Evolutionary conservation across 2,888 invertebrate species (phyloP).

Genomic region (Isoperla grammatica): DNA sequence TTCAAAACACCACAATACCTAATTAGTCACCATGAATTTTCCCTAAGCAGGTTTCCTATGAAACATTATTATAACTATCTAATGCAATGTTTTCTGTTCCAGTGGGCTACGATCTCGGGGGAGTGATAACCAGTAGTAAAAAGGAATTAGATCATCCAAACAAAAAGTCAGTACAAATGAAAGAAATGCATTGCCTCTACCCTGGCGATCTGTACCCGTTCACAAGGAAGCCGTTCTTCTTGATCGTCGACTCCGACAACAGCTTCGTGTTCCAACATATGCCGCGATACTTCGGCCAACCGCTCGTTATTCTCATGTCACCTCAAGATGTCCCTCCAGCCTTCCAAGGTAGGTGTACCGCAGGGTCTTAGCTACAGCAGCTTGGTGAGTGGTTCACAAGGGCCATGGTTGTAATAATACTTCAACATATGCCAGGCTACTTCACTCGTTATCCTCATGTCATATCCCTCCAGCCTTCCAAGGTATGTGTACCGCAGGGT

Average conservation of each 20-base stretch:
- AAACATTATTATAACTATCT: too few species aligned
- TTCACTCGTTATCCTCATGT: constrained; percentile 92
- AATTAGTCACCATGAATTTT: too few species aligned
- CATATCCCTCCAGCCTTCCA: constrained; percentile 76
- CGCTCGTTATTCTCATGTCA: constrained; percentile 87
- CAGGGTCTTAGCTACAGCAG: not conserved
- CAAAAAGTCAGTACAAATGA: constrained; percentile 40
- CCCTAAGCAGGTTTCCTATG: too few species aligned
- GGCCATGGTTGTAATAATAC: too few species aligned
- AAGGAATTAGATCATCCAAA: constrained; percentile 59
- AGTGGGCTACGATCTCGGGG: constrained; percentile 89
- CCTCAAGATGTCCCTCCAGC: constrained; percentile 83
- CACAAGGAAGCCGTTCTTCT: constrained; percentile 85
- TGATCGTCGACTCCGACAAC: constrained; percentile 94
- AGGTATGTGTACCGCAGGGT: constrained; percentile 49
- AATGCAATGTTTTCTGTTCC: constrained; percentile 36
- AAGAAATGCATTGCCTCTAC: constrained; percentile 62
- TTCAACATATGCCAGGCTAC: constrained; percentile 79
- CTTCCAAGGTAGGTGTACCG: constrained; percentile 61
- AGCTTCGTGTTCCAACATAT: constrained; percentile 88
- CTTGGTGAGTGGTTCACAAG: too few species aligned
- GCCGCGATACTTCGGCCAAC: constrained; percentile 88
- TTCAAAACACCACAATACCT: too few species aligned
- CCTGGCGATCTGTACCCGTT: constrained; percentile 92
- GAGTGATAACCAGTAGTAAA: constrained; percentile 82